Evolutionary conservation across 2,113 vertebrate species (phyloP).

Genomic region (Pholis gunnellus): DNA sequence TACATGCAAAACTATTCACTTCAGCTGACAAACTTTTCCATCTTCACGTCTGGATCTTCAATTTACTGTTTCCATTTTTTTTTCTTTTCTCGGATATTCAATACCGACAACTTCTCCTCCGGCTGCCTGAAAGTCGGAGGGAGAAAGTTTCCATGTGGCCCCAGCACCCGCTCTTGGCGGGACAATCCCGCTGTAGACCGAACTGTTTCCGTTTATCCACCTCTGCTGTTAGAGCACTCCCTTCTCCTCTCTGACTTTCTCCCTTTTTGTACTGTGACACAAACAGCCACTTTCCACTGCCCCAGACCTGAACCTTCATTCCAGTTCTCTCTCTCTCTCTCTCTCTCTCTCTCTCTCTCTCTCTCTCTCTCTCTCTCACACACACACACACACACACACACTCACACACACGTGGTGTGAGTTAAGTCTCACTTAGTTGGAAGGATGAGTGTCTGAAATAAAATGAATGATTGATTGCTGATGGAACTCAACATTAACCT

Average conservation of each 20-base stretch:
- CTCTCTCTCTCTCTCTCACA: neutral
- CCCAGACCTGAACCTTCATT: constrained; percentile 67
- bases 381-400: constrained; percentile 2
- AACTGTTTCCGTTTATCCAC: constrained; percentile 71
- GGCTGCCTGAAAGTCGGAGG: constrained; percentile 55
- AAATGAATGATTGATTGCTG: constrained; percentile 8
- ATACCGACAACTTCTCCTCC: constrained; percentile 68
- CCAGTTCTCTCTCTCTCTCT: constrained; percentile 11
- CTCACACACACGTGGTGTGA: neutral
- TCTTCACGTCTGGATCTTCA: constrained; percentile 82
- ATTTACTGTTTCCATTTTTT: constrained; percentile 73
- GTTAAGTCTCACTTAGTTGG: neutral
- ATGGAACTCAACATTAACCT: neutral
- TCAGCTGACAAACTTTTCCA: constrained; percentile 80
- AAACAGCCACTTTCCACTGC: constrained; percentile 64
- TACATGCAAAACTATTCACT: constrained; percentile 71
- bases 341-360: neutral
- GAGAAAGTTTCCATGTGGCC: constrained; percentile 82
- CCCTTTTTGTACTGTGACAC: constrained; percentile 53
- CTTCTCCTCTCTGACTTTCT: constrained; percentile 54
- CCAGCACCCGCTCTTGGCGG: constrained; percentile 69
- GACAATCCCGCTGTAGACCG: constrained; percentile 67
- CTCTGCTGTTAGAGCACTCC: constrained; percentile 51
- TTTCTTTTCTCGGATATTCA: constrained; percentile 78
- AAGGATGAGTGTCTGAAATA: neutral